Evolutionary conservation across 2,797 vertebrate genomes (phyloP), one percentile per base, ranked within the genome.

Genomic region (Microctenopoma steveboyesi): DNA sequence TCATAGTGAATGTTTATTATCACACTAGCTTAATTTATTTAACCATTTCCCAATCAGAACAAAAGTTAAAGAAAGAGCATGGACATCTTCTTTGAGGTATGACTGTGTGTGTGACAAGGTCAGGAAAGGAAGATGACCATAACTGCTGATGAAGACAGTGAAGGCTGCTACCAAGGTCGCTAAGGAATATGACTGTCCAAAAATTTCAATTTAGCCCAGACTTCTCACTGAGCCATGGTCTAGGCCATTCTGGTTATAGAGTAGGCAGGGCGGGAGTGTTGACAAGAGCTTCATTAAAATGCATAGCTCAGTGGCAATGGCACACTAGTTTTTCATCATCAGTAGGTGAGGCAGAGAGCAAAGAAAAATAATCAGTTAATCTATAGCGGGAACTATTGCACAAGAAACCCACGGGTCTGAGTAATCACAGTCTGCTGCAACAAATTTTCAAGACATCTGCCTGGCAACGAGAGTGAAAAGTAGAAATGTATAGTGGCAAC

Each of bases 271-370:
- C 60, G 43, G 27, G 39, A 52, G 70, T 88, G 81, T 84, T 91
- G 86, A 93, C 88, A 93, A 90, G 66, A 82, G 72, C 81, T 92
- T 92, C 90, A 92, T 90, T 94, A 84, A 94, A 93, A 94, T 92
- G 83, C 88, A 94, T 86, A 88, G 88, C 82, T 91, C 86, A 82
- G 76, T 76, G 22, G 64, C 76, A 69, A 78, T 68, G 80, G 82
- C 72, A 71, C 85, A 85, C 84, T 86, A 88, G 87, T 91, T 90
- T 92, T 88, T 91, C 81, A 92, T 92, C 91, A 93, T 90, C 78
- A 82, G 74, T 77, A 78, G 82, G 85, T 89, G 85, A 91, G 86
- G 80, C 74, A 82, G 81, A 78, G 68, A 83, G 85, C 72, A 92
- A 89, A 81, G 76, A 53, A 86, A 88, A 90, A 93, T 86, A 90